Evolutionary conservation across 2,888 invertebrate genomes (phyloP).

Genomic region (Xylota sylvarum): DNA sequence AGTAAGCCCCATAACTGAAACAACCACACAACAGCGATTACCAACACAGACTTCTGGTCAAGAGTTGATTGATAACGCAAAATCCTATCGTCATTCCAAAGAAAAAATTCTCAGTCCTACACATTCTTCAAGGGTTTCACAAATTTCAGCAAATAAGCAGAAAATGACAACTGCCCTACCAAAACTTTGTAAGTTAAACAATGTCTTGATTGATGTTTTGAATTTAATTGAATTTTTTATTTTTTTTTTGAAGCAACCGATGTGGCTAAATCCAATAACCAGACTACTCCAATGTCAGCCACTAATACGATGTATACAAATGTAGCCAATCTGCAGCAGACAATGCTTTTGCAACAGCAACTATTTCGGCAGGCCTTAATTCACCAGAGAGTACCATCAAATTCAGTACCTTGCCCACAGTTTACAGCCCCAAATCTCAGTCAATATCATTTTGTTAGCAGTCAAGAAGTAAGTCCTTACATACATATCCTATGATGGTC

Average conservation of each 20-base stretch:
- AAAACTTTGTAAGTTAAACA: constrained; percentile 32
- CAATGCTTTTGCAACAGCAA: constrained; percentile 89
- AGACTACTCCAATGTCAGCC: constrained; percentile 78
- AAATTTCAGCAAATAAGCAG: constrained; percentile 34
- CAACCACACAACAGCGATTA: constrained; percentile 50
- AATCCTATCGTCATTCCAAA: constrained; percentile 45
- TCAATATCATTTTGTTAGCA: constrained; percentile 87
- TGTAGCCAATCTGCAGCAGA: constrained; percentile 89
- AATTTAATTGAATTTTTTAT: neutral
- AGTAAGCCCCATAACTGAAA: constrained; percentile 36
- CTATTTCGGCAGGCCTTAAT: constrained; percentile 86
- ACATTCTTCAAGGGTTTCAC: constrained; percentile 42
- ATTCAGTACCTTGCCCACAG: constrained; percentile 79
- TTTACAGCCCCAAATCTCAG: constrained; percentile 87
- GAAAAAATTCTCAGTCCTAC: constrained; percentile 65
- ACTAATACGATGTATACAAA: constrained; percentile 90
- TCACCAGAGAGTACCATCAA: constrained; percentile 78
- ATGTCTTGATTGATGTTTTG: neutral
- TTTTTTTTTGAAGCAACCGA: constrained; percentile 14
- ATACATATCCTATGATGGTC: too few species aligned
- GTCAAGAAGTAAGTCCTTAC: constrained; percentile 85
- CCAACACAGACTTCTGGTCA: constrained; percentile 37
- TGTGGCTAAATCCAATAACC: constrained; percentile 24
- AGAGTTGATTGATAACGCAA: constrained; percentile 10
- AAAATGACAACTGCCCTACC: constrained; percentile 28